Evolutionary conservation across 2,113 vertebrate species (phyloP), one percentile per base, ranked within the genome.

Genomic region (Larimichthys crocea): DNA sequence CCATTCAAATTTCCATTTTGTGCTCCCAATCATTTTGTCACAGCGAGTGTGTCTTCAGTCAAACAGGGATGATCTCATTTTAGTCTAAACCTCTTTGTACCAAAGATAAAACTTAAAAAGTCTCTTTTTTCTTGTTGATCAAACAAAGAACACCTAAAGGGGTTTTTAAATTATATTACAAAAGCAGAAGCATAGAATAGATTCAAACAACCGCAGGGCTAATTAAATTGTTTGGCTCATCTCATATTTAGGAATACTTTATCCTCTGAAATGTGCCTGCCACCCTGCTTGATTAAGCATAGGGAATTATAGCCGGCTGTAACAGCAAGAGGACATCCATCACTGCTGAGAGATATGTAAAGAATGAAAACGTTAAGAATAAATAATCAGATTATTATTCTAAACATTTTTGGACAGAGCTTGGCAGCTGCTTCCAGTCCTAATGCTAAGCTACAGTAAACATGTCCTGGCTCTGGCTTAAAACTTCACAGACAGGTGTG

Each of bases 121-220:
- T 42, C 24, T 20, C 6, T 22, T 24, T 44, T n/a, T 73, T 69
- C 20, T 60, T 78, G 44, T 42, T 49, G 31, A 84, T 74, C 48
- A 79, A 57, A 81, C 59, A 55, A 66, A 26, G 9, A 53, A 63
- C n/a, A 57, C 68, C 44, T n/a, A 74, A 65, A 82, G 69, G 24
- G 8, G 42, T 52, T 42, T 44, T 79, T 31, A 70, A 70, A 79
- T 76, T 53, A 63, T 31, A 19, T 46, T 64, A 24, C 11, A 66
- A 53, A 63, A 59, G 49, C 53, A 42, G 49, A 63, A 59, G 49
- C 53, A 42, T 20, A 57, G 6, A 74, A 72, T 60, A 19, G 64
- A 83, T 66, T 26, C 60, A 83, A 79, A 87, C 65, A 83, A 72
- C 80, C 74, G 16, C 50, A 31, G 65, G 80, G 56, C 61, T 76